Evolutionary conservation across 2,797 vertebrate genomes (phyloP), one percentile per base, ranked within the genome.

Genomic region (Tenualosa ilisha): DNA sequence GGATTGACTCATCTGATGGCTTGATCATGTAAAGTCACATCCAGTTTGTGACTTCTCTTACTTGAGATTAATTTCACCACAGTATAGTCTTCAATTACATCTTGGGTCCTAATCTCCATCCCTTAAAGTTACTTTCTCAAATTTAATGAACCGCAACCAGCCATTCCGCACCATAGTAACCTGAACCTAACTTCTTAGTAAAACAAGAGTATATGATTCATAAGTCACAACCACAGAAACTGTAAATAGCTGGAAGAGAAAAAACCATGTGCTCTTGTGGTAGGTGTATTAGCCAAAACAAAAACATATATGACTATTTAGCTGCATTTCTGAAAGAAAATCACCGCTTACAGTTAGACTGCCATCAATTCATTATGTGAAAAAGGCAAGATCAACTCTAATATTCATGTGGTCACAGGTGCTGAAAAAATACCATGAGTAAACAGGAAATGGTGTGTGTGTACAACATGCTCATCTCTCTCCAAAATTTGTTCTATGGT

Each of bases 371-470:
- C 37, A 40, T 40, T 75, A 43, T 40, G 24, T 12, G 13, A 72
- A 31, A 43, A 8, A 68, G 63, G 13, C 26, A 13, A 68, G 26
- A 26, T 9, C 11, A 15, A 11, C 31, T 26, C 37, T 75, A 40
- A 75, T 75, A 75, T 40, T 20, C n/a, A 84, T 68, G 26, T 53
- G n/a, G 2, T 9, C 24, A 50, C 81, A 72, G 24, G 49, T 56
- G 20, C 43, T 82, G 43, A 46, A 82, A 26, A 85, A 82, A 37
- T 40, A 53, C 15, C 31, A 20, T 20, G 59, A 53, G 51, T 83
- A 46, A 86, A 17, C 63, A 86, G 50, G 82, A 83, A 37, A 83
- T 54, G 54, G 6, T 43, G 68, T 65, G 43, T 40, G 68, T 65
- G 53, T 40, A 56, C 50, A 75, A 75, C 68, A 75, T 75, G 31